Percentiles rank a stretch among this genome's conserved stretches.
These are phyloP conservation scores for Cephalopholis sonnerati DNA, from an alignment of 2,113 vertebrate genomes.

Conservation along the genomic window DNA sequence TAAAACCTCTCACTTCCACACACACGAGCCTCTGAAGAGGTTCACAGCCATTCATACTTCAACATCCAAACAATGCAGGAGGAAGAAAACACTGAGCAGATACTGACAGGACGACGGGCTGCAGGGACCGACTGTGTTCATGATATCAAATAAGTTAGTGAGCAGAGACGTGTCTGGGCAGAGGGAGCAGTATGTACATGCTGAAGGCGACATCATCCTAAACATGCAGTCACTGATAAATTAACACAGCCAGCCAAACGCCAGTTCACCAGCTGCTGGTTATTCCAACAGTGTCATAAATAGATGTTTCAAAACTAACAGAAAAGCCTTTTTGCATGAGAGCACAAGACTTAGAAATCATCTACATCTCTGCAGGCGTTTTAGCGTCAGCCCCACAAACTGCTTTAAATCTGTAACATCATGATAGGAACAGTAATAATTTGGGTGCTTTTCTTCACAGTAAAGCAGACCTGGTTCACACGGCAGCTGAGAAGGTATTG, in stretches of 20 bases:
- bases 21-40: constrained; percentile 38
- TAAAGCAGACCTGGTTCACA: constrained; percentile 43
- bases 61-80: constrained; percentile 50
- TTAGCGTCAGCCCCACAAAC: constrained; percentile 3
- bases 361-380: constrained; percentile 31
- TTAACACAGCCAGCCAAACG: constrained; percentile 28
- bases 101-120: constrained; percentile 26
- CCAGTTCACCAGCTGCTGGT: constrained; percentile 16
- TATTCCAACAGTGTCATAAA: constrained; percentile 54
- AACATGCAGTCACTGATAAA: constrained; percentile 68
- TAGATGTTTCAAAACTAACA: constrained; percentile 56
- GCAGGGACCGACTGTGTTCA: constrained; percentile 36
- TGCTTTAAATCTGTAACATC: constrained; percentile 13
- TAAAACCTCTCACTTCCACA: constrained; percentile 58
- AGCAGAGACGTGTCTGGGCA: constrained; percentile 12
- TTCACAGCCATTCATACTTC: constrained; percentile 40
- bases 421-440: constrained; percentile 54
- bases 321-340: constrained; percentile 56
- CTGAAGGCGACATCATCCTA: constrained; percentile 35
- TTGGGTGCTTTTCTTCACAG: constrained; percentile 33
- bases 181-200: constrained; percentile 45
- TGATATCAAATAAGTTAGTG: constrained; percentile 77
- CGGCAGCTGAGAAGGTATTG: background rate
- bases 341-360: constrained; percentile 43
- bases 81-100: constrained; percentile 34